A percentile compares a stretch with the other conserved stretches of the same genome.
These are phyloP conservation scores for Paramuricea clavata DNA, from an alignment of 92 coral and sea anemone genomes.

Conservation along the genomic window DNA sequence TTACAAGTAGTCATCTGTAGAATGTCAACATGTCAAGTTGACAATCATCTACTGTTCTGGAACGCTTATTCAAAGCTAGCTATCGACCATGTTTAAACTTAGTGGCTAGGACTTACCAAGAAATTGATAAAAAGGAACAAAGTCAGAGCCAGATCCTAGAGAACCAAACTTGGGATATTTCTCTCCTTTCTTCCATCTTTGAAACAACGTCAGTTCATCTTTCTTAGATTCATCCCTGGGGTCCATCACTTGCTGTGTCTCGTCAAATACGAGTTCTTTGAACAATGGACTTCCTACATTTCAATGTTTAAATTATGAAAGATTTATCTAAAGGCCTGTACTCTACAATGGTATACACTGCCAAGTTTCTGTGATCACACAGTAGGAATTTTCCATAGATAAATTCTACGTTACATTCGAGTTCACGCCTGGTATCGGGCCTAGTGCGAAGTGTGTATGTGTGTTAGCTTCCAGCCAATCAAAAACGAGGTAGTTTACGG, in stretches of 20 bases:
- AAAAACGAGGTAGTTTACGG: too few species aligned
- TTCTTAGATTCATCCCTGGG: constrained; percentile 70
- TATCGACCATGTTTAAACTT: neutral
- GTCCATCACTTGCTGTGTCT: constrained; percentile 49
- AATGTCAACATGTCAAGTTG: too few species aligned
- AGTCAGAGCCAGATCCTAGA: constrained; percentile 78
- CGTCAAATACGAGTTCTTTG: constrained; percentile 42
- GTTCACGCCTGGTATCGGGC: too few species aligned
- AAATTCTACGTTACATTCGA: too few species aligned
- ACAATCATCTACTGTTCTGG: too few species aligned
- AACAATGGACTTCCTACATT: constrained; percentile 24
- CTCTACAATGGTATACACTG: too few species aligned
- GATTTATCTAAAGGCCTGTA: neutral
- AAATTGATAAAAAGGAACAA: constrained; percentile 73
- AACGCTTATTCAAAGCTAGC: too few species aligned
- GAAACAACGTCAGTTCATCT: constrained; percentile 59
- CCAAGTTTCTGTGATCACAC: too few species aligned
- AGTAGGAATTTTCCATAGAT: too few species aligned
- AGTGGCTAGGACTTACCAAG: constrained; percentile 27
- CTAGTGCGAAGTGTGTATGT: too few species aligned
- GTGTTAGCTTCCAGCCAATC: too few species aligned
- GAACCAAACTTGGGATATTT: constrained; percentile 51
- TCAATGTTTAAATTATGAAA: neutral
- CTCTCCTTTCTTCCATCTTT: constrained; percentile 36
- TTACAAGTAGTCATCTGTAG: too few species aligned